Evolutionary conservation across 2,888 invertebrate species (phyloP).

Genomic region (Hemicrepidius hirtus): DNA sequence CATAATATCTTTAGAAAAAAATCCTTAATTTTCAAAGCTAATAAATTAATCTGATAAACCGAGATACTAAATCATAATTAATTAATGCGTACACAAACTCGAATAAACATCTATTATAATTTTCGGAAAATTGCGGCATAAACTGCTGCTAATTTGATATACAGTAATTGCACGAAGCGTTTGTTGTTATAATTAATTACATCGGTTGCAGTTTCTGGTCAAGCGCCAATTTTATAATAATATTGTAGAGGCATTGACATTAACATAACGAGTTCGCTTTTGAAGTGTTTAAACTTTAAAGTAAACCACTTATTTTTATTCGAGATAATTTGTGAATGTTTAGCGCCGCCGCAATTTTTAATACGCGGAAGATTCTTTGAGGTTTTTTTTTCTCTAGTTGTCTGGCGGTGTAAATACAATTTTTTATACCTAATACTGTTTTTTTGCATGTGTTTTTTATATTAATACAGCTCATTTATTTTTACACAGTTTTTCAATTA

Average conservation of each 20-base stretch:
- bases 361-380: conserved; percentile 11
- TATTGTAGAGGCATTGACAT: conserved; percentile 29
- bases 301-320: conserved; percentile 19
- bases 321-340: conserved; percentile 30
- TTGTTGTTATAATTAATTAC: conserved; percentile 49
- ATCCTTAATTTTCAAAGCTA: background rate
- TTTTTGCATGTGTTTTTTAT: background rate
- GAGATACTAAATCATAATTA: conserved; percentile 39
- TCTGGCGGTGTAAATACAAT: conserved; percentile 10
- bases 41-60: conserved; percentile 19
- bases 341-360: conserved; percentile 20
- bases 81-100: conserved; percentile 29
- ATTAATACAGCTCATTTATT: too few species aligned
- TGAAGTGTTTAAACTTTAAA: conserved; percentile 23
- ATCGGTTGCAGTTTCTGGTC: conserved; percentile 40
- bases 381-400: conserved; percentile 3
- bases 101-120: conserved; percentile 43
- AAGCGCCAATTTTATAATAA: conserved; percentile 42
- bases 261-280: conserved; percentile 21
- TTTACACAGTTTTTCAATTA: too few species aligned
- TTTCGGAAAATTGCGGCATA: conserved; percentile 48
- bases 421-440: background rate
- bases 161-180: conserved; percentile 43
- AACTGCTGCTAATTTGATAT: conserved; percentile 49
- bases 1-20: background rate